Evolutionary conservation across 2,113 vertebrate genomes (phyloP).

Genomic region (Leptocoma aspasia): DNA sequence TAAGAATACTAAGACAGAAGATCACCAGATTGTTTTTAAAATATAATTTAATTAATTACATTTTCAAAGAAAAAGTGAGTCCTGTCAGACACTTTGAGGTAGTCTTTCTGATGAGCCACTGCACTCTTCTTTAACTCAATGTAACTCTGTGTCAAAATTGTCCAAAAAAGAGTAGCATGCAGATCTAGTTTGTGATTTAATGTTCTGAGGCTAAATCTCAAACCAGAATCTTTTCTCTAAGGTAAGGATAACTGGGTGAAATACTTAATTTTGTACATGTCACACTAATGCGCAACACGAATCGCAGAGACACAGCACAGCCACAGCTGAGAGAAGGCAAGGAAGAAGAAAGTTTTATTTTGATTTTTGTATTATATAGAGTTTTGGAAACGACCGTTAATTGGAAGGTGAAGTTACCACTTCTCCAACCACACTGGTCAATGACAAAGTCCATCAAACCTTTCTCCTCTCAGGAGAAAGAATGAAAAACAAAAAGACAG

Average conservation of each 20-base stretch:
- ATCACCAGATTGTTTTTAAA: background rate
- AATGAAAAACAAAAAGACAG: no score
- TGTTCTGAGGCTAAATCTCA: background rate
- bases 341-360: no score
- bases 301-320: no score
- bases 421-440: no score
- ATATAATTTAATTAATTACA: background rate
- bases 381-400: no score
- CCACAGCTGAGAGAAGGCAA: no score
- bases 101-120: background rate
- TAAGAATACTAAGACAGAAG: background rate
- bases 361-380: no score
- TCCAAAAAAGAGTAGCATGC: background rate
- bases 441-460: no score
- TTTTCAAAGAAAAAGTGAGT: background rate
- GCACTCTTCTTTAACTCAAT: background rate
- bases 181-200: background rate
- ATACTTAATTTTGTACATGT: background rate
- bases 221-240: background rate
- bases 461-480: no score
- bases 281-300: no score
- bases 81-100: background rate
- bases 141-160: background rate
- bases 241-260: background rate
- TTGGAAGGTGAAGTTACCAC: no score